Evolutionary conservation across 2,888 invertebrate genomes (phyloP).

Genomic region (Apamea crenata): DNA sequence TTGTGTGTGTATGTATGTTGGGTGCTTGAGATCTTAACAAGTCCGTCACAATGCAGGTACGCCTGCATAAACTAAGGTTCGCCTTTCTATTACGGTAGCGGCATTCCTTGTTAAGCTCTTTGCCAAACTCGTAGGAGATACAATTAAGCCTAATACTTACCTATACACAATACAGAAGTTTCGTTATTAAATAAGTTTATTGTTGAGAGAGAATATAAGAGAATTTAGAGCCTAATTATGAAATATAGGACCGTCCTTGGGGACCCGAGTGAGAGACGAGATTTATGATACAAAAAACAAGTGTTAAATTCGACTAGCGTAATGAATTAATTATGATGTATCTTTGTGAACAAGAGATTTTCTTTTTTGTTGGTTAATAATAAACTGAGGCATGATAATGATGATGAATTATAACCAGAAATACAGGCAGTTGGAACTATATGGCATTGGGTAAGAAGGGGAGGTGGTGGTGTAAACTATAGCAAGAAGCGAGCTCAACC

Average conservation of each 20-base stretch:
- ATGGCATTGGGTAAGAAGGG: constrained; percentile 6
- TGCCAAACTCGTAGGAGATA: constrained; percentile 15
- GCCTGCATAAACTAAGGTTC: constrained; percentile 52
- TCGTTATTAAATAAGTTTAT: constrained; percentile 37
- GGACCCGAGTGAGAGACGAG: constrained; percentile 15
- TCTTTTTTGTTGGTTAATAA: constrained; percentile 19
- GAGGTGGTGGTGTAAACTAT: constrained; percentile 16
- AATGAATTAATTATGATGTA: constrained; percentile 24
- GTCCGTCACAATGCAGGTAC: constrained; percentile 43
- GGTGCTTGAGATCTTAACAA: constrained; percentile 21
- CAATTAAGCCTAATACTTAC: constrained; percentile 29
- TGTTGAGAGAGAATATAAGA: constrained; percentile 37
- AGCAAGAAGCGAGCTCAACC: constrained; percentile 40
- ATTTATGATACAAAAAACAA: constrained; percentile 23
- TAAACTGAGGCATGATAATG: background rate
- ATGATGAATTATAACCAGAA: constrained; percentile 21
- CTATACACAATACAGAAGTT: background rate
- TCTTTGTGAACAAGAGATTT: constrained; percentile 13
- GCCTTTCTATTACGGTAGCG: constrained; percentile 12
- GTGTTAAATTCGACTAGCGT: constrained; percentile 18
- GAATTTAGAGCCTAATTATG: constrained; percentile 47
- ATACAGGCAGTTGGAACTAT: constrained; percentile 13
- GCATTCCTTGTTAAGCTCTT: constrained; percentile 29
- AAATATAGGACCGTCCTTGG: constrained; percentile 34
- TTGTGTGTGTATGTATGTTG: constrained; percentile 14